Evolutionary conservation across 2,113 vertebrate species (phyloP).

Genomic region (Paratilapia polleni): DNA sequence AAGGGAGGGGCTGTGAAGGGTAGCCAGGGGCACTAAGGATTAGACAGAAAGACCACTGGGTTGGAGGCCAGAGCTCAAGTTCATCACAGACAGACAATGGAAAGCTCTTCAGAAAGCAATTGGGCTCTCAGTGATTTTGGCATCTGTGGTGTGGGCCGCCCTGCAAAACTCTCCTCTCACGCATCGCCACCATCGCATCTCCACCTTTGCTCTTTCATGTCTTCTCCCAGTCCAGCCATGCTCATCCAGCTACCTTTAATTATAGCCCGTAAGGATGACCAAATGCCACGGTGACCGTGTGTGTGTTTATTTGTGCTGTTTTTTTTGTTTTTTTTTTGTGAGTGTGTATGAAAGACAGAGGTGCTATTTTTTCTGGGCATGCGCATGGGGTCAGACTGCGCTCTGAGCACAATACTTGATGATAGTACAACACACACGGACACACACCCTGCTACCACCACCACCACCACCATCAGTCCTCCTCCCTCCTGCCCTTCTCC

Average conservation of each 20-base stretch:
- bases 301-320: conserved; percentile 29
- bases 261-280: conserved; percentile 1
- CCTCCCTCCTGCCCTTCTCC: conserved; percentile 50
- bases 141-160: conserved; percentile 22
- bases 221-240: conserved; percentile 1
- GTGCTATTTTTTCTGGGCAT: conserved; percentile 47
- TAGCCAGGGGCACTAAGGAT: conserved; percentile 64
- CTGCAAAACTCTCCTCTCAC: conserved; percentile 9
- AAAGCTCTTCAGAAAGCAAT: conserved; percentile 78
- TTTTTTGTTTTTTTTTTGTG: background rate
- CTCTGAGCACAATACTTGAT: conserved; percentile 60
- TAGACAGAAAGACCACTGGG: conserved; percentile 77
- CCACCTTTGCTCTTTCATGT: conserved; percentile 1
- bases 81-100: conserved; percentile 81
- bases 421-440: conserved; percentile 37
- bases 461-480: conserved; percentile 30
- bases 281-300: background rate
- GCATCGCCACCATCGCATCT: background rate
- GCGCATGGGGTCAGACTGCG: conserved; percentile 48
- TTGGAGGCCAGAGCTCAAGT: conserved; percentile 82
- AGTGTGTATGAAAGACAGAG: conserved; percentile 19
- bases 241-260: conserved; percentile 37
- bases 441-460: conserved; percentile 6
- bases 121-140: conserved; percentile 62
- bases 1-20: conserved; percentile 45